Evolutionary conservation across 2,888 invertebrate species (phyloP), one percentile per base, ranked within the genome.

Genomic region (Amphipoea lucens): DNA sequence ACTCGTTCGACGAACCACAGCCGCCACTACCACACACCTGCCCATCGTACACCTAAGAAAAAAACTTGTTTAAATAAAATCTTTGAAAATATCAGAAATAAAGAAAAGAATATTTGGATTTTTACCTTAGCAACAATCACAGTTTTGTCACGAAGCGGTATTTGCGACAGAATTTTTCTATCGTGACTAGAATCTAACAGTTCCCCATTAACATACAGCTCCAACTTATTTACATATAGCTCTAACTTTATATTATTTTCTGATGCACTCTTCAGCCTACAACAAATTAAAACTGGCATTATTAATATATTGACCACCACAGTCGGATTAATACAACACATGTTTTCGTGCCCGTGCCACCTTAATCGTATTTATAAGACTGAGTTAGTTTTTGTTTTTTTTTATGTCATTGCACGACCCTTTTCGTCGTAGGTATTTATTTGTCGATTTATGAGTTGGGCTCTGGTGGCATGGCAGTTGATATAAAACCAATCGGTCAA

Each of bases 191-290:
- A 98, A 94, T 99, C 99, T 86, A 99, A 97, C 48, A 98, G 97
- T 93, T 99, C 99, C 7, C 98, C 98, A 93, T 99, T 99, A 80
- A 98, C 97, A 94, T 98, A 99, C 88, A 99, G 97, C 94, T 99
- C 99, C 89, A 99, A 97, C 96, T 99, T 99, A 95, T 99, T 99
- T 89, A 98, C 97, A 94, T 98, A 99, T 91, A 99, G 97, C 95
- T 99, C 99, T 90, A 99, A 97, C 96, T 99, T 99, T 84, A 99
- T 98, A 94, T 98, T 96, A 90, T 92, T 95, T 88, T 97, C 97
- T 77, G 96, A 93, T 81, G 95, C 92, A 91, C 94, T 94, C 90
- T 97, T 97, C 87, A 97, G 92, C 89, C 97, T 97, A 93, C 45
- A 62, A 96, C 5, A 73, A 82, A 67, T 20, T 78, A 17, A 79